Evolutionary conservation across 1,140 invertebrate species (phyloP), one percentile per base, ranked within the genome.

Genomic region (Lethocerus indicus): DNA sequence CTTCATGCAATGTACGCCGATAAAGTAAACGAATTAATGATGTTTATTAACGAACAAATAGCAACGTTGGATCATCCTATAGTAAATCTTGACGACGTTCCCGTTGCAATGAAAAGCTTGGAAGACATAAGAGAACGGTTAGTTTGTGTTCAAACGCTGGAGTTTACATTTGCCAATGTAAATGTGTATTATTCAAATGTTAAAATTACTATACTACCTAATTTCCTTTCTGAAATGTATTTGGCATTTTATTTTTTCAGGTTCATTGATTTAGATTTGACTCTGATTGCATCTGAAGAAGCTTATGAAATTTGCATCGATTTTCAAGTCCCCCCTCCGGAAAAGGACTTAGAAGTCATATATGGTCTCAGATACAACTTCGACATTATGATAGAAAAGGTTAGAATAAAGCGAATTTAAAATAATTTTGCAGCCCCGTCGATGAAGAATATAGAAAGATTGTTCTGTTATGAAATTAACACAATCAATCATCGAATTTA

Each of bases 171-270:
- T 9, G 18, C 14, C 7, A 6, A 46, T 46, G 21, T 46, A 29
- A 28, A 27, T 18, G 4, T 87, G 67, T 84, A 87, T 51, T 72
- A 79, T 67, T 71, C 74, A 56, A 62, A 88, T 29, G 73, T 71
- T 48, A 63, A 79, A 4, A 83, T 88, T 52, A 81, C 85, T 63
- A 78, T 87, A 61, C n/a, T n/a, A n/a, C n/a, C n/a, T n/a, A n/a
- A n/a, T n/a, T n/a, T n/a, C n/a, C n/a, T n/a, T n/a, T n/a, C n/a
- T n/a, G n/a, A n/a, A n/a, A n/a, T n/a, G n/a, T n/a, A n/a, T n/a
- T n/a, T n/a, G n/a, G 79, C 80, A 2, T 91, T 88, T 59, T 67
- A 68, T 6, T 71, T 81, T 43, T 73, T 89, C 57, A 65, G 63
- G n/a, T 73, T 74, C 56, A 83, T 81, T 61, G 70, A 79, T 24